Conservation (phyloP, 2,888 invertebrate species). For the Trimorus sp. region DNA sequence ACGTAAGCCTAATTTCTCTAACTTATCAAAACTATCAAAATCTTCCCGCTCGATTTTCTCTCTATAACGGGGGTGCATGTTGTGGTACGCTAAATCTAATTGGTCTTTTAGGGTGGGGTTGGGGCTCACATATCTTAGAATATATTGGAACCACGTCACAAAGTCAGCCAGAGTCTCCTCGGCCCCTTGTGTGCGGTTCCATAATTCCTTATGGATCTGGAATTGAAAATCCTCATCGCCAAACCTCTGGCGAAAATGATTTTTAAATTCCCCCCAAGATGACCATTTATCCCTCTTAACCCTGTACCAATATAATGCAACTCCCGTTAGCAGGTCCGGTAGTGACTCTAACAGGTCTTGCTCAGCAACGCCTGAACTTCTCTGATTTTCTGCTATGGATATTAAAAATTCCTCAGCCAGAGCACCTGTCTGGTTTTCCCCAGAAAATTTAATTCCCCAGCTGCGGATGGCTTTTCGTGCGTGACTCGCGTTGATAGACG, state of each 20-base stretch:
- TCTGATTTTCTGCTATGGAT: not conserved
- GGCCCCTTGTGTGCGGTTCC: slow-evolving; percentile 4
- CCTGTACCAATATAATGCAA: slow-evolving; percentile 14
- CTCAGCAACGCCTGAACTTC: not conserved
- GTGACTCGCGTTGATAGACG: no score
- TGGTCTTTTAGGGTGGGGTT: not conserved
- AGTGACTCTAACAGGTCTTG: slow-evolving; percentile 5
- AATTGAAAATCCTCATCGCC: not conserved
- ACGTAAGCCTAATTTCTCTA: no score
- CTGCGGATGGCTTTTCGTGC: no score
- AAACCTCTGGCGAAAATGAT: not conserved
- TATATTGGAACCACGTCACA: not conserved
- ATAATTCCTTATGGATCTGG: not conserved
- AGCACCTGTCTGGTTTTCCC: no score
- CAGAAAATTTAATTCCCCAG: no score
- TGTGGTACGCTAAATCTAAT: not conserved
- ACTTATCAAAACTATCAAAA: not conserved
- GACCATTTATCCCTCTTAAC: not conserved
- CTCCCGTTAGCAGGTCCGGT: slow-evolving; percentile 1
- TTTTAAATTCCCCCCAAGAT: slow-evolving; percentile 13
- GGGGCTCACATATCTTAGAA: not conserved
- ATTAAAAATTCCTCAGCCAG: slow-evolving; percentile 13
- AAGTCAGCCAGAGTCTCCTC: not conserved
- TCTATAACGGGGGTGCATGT: not conserved
- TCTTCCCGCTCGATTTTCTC: not conserved